Evolutionary conservation across 2,797 vertebrate species (phyloP), one percentile per base, ranked within the genome.

Genomic region (Manis javanica): DNA sequence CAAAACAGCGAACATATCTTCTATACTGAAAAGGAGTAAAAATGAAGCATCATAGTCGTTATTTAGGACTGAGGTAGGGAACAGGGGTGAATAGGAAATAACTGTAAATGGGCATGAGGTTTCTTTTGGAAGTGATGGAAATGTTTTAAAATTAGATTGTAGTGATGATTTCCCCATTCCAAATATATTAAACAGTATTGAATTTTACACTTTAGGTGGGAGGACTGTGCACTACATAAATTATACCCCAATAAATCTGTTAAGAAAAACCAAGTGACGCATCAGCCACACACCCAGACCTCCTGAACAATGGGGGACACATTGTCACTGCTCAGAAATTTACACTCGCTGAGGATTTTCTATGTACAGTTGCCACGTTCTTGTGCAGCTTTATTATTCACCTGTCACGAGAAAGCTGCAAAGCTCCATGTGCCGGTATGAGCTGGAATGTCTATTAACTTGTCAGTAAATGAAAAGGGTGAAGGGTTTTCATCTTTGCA

Each of bases 391-490:
- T 91, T 90, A 96, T 97, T 96, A 94, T 95, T 95, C 91, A 88
- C 89, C 89, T 97, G 96, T 97, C 97, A 96, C 74, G 72, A 53
- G 91, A 92, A 96, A 91, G 61, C 96, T 95, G 89, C 91, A 92
- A 63, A 95, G 42, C 79, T 91, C 90, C 55, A 31, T 49, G 81
- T 78, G 92, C 87, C 57, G 34, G 87, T 72, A 39, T 75, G 87
- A 81, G 82, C 31, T 89, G 94, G 92, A 96, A 96, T 85, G 95
- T 98, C 97, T 98, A 96, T 97, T 97, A 97, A 96, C 96, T 93
- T 97, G 97, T 97, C 97, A 97, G 96, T 71, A 96, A 95, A 94
- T 96, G 96, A 92, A 96, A 96, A 96, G 87, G 95, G 97, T 95
- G 96, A 97, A 91, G 95, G 87, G 91, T 91, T 96, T 95, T 96